These are phyloP conservation scores for Misgurnus anguillicaudatus DNA, from an alignment of 2,113 vertebrate genomes.

Conservation along the genomic window DNA sequence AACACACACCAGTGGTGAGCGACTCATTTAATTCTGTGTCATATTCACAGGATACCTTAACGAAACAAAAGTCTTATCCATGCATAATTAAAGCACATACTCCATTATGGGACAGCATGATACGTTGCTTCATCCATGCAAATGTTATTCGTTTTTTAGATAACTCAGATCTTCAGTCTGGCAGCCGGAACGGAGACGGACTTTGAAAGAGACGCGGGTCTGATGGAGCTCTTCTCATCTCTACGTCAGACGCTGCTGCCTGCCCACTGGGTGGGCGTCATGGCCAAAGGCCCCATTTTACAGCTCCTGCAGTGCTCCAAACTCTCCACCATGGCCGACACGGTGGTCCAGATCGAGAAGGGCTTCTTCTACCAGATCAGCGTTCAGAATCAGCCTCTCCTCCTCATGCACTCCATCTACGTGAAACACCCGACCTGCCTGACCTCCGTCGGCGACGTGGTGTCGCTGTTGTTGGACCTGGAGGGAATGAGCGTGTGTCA, in stretches of 20 bases:
- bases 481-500: slow-evolving; percentile 58
- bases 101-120: no score
- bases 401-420: slow-evolving; percentile 58
- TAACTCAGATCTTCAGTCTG: slow-evolving; percentile 53
- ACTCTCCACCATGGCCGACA: slow-evolving; percentile 64
- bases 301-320: slow-evolving; percentile 66
- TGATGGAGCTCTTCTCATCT: slow-evolving; percentile 49
- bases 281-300: slow-evolving; percentile 56
- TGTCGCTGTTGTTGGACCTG: slow-evolving; percentile 56
- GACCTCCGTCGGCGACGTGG: slow-evolving; percentile 36
- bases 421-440: slow-evolving; percentile 53
- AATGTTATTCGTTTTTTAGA: slow-evolving; percentile 29
- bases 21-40: neutral
- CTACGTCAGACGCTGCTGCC: slow-evolving; percentile 55
- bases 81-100: no score
- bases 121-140: no score
- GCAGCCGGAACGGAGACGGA: slow-evolving; percentile 5
- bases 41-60: no score
- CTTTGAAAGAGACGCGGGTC: slow-evolving; percentile 33
- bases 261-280: slow-evolving; percentile 61
- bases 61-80: no score
- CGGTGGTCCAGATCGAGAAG: slow-evolving; percentile 56
- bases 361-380: slow-evolving; percentile 59
- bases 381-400: slow-evolving; percentile 60
- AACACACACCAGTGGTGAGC: slow-evolving; percentile 40